Evolutionary conservation across 1,140 invertebrate genomes (phyloP).

Genomic region (Meloidogyne exigua): DNA sequence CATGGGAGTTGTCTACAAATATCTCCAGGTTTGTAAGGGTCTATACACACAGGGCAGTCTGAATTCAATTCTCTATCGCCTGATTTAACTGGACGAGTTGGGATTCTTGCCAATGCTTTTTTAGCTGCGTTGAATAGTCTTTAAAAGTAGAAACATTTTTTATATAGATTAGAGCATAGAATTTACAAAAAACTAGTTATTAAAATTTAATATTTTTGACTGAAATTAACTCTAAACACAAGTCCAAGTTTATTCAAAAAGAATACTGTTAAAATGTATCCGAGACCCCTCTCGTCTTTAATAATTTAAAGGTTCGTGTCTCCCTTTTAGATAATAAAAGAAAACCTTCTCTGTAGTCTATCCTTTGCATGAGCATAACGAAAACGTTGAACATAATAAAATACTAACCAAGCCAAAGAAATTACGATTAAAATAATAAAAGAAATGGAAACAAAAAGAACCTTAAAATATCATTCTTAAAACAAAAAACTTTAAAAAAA

Average conservation of each 20-base stretch:
- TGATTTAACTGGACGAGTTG: conserved; percentile 77
- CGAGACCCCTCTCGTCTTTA: no score
- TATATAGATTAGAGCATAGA: no score
- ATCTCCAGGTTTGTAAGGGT: conserved; percentile 80
- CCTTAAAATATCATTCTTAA: conserved; percentile 58
- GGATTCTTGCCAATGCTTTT: conserved; percentile 84
- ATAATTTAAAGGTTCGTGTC: no score
- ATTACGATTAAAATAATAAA: conserved; percentile 92
- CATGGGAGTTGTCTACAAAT: conserved; percentile 81
- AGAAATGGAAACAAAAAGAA: conserved; percentile 86
- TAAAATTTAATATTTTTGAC: no score
- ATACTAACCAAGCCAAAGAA: conserved; percentile 85
- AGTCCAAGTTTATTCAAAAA: no score
- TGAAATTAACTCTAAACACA: no score
- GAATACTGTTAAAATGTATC: no score
- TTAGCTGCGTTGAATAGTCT: conserved; percentile 81
- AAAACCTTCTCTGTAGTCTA: conserved; percentile 70
- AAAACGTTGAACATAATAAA: conserved; percentile 83
- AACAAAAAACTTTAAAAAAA: neutral
- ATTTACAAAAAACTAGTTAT: no score
- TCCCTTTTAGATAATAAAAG: neutral
- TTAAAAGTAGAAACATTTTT: neutral
- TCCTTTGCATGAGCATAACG: conserved; percentile 84
- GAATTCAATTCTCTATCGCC: conserved; percentile 81
- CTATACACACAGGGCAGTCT: conserved; percentile 87